A percentile compares a stretch with the other conserved stretches of the same genome.
Evolutionary conservation across 1,140 invertebrate genomes (phyloP).

Genomic region (Ooceraea biroi): DNA sequence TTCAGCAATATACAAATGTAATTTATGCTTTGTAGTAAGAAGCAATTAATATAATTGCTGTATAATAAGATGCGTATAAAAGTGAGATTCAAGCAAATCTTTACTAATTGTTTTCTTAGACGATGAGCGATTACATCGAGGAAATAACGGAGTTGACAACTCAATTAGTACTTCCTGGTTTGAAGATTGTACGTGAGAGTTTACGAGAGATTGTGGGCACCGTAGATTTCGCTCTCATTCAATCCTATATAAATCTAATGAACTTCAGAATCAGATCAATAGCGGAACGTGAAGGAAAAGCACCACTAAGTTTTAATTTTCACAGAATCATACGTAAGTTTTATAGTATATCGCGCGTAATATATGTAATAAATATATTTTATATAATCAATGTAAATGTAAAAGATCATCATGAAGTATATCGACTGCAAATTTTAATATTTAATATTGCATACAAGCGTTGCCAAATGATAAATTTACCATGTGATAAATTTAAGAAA

Average conservation of each 20-base stretch:
- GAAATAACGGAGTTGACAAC: slow-evolving; percentile 86
- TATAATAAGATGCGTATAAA: background rate
- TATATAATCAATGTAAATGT: no score
- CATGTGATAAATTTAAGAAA: no score
- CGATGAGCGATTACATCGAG: slow-evolving; percentile 69
- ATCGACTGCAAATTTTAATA: no score
- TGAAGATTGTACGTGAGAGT: slow-evolving; percentile 85
- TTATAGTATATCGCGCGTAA: background rate
- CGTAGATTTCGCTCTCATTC: slow-evolving; percentile 87
- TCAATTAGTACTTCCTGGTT: slow-evolving; percentile 87
- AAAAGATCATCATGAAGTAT: no score
- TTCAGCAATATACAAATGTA: slow-evolving; percentile 1
- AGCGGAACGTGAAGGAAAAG: slow-evolving; percentile 86
- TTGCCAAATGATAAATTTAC: background rate
- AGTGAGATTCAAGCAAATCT: background rate
- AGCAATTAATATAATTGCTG: background rate
- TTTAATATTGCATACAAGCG: background rate
- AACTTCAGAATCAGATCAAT: slow-evolving; percentile 87
- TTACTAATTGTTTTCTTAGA: slow-evolving; percentile 47
- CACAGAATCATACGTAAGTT: slow-evolving; percentile 86
- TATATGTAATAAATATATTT: no score
- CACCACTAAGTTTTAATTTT: slow-evolving; percentile 85
- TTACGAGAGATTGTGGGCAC: slow-evolving; percentile 87
- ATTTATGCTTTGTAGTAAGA: background rate
- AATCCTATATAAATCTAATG: slow-evolving; percentile 88